Evolutionary conservation across 2,888 invertebrate genomes (phyloP), one percentile per base, ranked within the genome.

Genomic region (Orthosia cruda): DNA sequence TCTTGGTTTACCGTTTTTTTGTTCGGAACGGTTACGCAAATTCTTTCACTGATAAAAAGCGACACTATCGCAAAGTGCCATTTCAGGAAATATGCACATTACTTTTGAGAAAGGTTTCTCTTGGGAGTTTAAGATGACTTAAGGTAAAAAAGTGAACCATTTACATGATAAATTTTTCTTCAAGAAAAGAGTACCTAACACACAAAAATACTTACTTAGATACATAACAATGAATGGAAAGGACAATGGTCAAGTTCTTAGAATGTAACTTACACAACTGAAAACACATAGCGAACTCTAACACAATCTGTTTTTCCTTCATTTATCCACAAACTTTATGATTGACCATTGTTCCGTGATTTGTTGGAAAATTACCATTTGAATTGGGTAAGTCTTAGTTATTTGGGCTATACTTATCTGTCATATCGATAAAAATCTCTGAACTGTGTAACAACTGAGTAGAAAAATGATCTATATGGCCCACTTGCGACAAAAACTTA

Each of bases 221-320:
- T 54, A 64, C 80, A 62, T 18, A 57, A 65, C 74, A 77, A 65
- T 80, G 78, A 78, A 78, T 71, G 58, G 58, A 20, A 23, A 78
- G 77, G 59, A 88, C 88, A 88, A 88, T 88, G 78, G 80, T 50
- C 11, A 77, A 75, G 45, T 88, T 81, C 87, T 77, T 68, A 76
- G 88, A 88, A 88, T 69, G 76, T 81, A 76, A 71, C 64, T 47
- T 78, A 81, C 32, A 58, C 64, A 83, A 83, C 70, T 81, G 79
- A 83, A 85, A 88, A 88, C 82, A 87, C 71, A 54, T 72, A 52
- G 58, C 11, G 16, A 65, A 77, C 45, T 50, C 45, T 9, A n/a
- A 13, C 26, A 49, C 64, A 64, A 71, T 40, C 68, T 75, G 74
- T 80, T 83, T 72, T 79, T 75, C 71, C 68, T 74, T 85, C 87